phyloP scores from a whole-genome alignment of 2,113 vertebrate genomes.

The Barbus barbus region DNA sequence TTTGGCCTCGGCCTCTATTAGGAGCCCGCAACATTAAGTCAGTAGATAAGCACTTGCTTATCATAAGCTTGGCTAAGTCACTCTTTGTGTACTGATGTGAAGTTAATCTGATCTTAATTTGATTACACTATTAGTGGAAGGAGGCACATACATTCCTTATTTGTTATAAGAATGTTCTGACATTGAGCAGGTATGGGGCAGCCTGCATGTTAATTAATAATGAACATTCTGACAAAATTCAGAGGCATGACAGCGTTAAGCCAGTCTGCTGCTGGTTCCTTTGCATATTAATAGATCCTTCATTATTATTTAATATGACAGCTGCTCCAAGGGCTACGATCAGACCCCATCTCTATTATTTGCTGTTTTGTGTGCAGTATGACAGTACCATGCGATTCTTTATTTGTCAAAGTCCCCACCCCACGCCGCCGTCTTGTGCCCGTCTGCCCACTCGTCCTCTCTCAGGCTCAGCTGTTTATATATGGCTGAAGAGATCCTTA shows the following conservation, averaged over 20 bases:
- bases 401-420: slow-evolving; percentile 65
- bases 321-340: slow-evolving; percentile 83
- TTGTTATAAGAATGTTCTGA: slow-evolving; percentile 83
- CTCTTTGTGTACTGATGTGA: slow-evolving; percentile 73
- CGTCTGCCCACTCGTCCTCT: slow-evolving; percentile 45
- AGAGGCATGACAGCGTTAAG: slow-evolving; percentile 85
- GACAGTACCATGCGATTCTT: slow-evolving; percentile 75
- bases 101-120: slow-evolving; percentile 84
- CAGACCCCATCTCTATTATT: slow-evolving; percentile 82
- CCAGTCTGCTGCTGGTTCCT: slow-evolving; percentile 81
- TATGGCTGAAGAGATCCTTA: slow-evolving; percentile 64
- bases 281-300: slow-evolving; percentile 88
- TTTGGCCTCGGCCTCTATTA: slow-evolving; percentile 63
- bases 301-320: slow-evolving; percentile 90
- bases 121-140: slow-evolving; percentile 76
- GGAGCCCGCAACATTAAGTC: slow-evolving; percentile 54
- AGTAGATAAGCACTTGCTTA: slow-evolving; percentile 65
- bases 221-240: slow-evolving; percentile 87
- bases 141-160: slow-evolving; percentile 76
- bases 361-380: slow-evolving; percentile 78
- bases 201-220: slow-evolving; percentile 86
- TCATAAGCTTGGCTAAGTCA: slow-evolving; percentile 63
- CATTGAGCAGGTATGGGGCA: slow-evolving; percentile 85
- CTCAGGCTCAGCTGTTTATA: slow-evolving; percentile 66
- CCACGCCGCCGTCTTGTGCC: slow-evolving; percentile 44